Evolutionary conservation across 2,113 vertebrate species (phyloP).

Genomic region (Syrrhaptes paradoxus): DNA sequence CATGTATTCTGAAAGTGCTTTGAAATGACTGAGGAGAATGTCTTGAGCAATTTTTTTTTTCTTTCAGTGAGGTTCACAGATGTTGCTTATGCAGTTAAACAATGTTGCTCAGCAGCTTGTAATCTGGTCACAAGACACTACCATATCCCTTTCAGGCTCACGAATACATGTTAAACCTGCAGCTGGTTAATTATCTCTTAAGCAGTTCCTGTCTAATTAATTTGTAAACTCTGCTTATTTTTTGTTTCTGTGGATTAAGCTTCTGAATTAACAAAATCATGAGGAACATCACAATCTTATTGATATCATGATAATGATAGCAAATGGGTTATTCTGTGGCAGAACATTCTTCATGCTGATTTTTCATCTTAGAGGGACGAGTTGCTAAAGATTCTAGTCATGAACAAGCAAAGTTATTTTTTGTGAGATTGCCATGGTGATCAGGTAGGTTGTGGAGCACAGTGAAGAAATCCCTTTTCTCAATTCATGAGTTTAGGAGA

Average conservation of each 20-base stretch:
- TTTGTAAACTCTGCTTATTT: not conserved
- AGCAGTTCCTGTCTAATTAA: not conserved
- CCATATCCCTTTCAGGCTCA: not conserved
- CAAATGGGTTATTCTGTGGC: not conserved
- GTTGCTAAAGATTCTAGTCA: not conserved
- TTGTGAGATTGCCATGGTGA: slow-evolving; percentile 3
- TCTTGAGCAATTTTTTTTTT: not conserved
- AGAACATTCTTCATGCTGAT: not conserved
- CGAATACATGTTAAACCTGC: not conserved
- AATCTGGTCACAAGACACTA: not conserved
- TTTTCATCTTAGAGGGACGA: not conserved
- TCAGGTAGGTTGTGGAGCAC: not conserved
- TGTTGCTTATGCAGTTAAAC: not conserved
- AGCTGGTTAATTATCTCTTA: not conserved
- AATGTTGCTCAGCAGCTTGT: not conserved
- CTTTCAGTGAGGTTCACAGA: not conserved
- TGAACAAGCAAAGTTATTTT: not conserved
- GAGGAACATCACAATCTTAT: not conserved
- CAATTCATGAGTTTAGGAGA: not conserved
- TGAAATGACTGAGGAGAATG: not conserved
- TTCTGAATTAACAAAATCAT: not conserved
- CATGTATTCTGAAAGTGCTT: not conserved
- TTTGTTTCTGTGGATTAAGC: not conserved
- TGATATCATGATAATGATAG: not conserved
- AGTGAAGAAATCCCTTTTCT: slow-evolving; percentile 1